Evolutionary conservation across 2,888 invertebrate species (phyloP), one percentile per base, ranked within the genome.

Genomic region (Acrobasis repandana): DNA sequence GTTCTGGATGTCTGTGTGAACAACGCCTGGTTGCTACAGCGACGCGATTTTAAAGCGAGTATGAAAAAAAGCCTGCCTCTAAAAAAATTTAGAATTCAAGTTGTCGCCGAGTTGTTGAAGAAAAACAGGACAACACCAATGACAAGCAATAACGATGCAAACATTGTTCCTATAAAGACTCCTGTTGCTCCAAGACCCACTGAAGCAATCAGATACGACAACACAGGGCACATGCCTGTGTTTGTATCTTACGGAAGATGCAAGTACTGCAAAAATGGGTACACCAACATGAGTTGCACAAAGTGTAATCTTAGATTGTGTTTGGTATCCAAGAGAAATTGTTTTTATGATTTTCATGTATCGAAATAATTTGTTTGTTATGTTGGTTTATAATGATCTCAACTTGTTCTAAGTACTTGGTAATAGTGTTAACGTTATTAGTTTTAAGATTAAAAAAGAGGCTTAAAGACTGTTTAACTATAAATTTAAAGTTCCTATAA

Each of bases 301-400:
- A 36, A 36, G 11, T 36, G 36, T 11, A 36, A 36, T 9, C 3
- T 9, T 36, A 36, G 36, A 9, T 9, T 36, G 3, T 36, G 36
- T 11, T 9, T 36, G 5, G 9, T 9, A 6, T 10, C 9, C 1
- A 36, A 36, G 2, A 3, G 56, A 20, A 47, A 47, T 9, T 47
- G 47, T n/a, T 47, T 47, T 47, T 47, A 47, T 9, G 47, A 47
- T 5, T 47, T 47, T 47, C 47, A 47, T 47, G 47, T 47, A 5
- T n/a, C 11, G n/a, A 6, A 47, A 47, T 47, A 47, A n/a, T n/a
- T n/a, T n/a, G n/a, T n/a, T n/a, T n/a, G n/a, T n/a, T n/a, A n/a
- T n/a, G n/a, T n/a, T n/a, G n/a, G n/a, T n/a, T n/a, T n/a, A n/a
- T n/a, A n/a, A n/a, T n/a, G n/a, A n/a, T n/a, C n/a, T n/a, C n/a